Evolutionary conservation across 2,113 vertebrate genomes (phyloP).

Genomic region (Girardinichthys multiradiatus): DNA sequence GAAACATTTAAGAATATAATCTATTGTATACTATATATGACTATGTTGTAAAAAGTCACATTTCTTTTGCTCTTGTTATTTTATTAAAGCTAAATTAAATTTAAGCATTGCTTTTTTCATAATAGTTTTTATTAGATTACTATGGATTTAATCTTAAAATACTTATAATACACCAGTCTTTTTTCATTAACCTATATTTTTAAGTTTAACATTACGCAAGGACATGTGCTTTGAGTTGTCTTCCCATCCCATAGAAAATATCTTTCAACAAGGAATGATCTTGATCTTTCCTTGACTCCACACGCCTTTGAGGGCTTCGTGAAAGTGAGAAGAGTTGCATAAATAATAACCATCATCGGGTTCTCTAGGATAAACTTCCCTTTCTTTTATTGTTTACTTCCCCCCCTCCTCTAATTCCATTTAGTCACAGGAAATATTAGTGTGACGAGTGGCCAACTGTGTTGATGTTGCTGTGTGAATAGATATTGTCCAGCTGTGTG

Average conservation of each 20-base stretch:
- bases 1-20: no score
- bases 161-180: no score
- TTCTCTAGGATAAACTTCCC: conserved; percentile 35
- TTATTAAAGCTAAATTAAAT: no score
- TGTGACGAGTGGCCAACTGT: conserved; percentile 24
- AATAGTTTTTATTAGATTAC: no score
- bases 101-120: no score
- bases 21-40: no score
- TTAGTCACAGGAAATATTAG: conserved; percentile 60
- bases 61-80: no score
- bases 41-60: no score
- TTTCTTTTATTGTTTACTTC: conserved; percentile 35
- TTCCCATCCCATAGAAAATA: neutral
- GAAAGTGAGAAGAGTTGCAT: neutral
- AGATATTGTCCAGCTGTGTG: conserved; percentile 1
- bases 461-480: neutral
- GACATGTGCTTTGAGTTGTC: neutral
- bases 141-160: no score
- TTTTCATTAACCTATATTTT: neutral
- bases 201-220: neutral
- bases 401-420: conserved; percentile 15
- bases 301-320: neutral
- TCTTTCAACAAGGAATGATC: neutral
- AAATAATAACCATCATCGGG: conserved; percentile 17
- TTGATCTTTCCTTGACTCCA: neutral